Evolutionary conservation across 2,888 invertebrate species (phyloP).

Genomic region (Xylota segnis): DNA sequence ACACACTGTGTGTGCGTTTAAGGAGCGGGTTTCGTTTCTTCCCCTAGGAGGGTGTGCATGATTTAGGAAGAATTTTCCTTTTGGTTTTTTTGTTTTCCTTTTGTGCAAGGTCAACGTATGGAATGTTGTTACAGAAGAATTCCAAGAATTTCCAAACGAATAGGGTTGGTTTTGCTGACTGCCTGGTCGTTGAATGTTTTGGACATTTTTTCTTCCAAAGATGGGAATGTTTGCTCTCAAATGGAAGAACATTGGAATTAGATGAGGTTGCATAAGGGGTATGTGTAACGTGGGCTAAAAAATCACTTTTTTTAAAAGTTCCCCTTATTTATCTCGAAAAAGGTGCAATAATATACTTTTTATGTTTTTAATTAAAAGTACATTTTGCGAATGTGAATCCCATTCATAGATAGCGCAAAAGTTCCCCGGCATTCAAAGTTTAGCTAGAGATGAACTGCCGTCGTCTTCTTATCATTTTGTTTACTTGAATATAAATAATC

Average conservation of each 20-base stretch:
- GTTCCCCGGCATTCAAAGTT: background rate
- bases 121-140: constrained; percentile 16
- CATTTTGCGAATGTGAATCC: constrained; percentile 6
- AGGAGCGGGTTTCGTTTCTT: background rate
- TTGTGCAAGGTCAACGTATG: background rate
- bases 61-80: background rate
- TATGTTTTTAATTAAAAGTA: background rate
- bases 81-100: constrained; percentile 13
- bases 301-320: background rate
- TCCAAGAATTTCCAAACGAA: constrained; percentile 7
- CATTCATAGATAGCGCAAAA: constrained; percentile 7
- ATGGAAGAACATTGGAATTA: background rate
- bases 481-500: constrained; percentile 34
- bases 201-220: constrained; percentile 35
- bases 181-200: constrained; percentile 44
- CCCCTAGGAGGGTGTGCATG: background rate
- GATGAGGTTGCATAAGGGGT: too few species aligned
- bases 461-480: constrained; percentile 21
- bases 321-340: background rate
- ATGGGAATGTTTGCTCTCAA: background rate
- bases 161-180: constrained; percentile 22
- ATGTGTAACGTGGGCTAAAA: too few species aligned
- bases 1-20: background rate
- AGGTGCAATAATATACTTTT: background rate
- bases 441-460: background rate